phyloP scores from a whole-genome alignment of 2,888 invertebrate genomes.

The Pyrochroa serraticornis region DNA sequence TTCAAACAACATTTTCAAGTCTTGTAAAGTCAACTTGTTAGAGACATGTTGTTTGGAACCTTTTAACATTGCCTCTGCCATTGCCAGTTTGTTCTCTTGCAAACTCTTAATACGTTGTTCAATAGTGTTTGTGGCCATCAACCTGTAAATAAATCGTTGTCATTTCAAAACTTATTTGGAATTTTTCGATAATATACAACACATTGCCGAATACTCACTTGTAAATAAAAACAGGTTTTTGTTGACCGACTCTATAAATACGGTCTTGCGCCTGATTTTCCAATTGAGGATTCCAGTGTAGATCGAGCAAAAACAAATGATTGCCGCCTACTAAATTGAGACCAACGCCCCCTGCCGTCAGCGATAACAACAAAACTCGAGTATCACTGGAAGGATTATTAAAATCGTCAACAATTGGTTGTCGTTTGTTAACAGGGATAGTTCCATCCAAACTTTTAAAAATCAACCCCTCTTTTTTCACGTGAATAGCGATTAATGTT shows the following conservation, averaged over 20 bases:
- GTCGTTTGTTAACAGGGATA: slow-evolving; percentile 74
- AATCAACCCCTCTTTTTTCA: slow-evolving; percentile 61
- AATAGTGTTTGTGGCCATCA: slow-evolving; percentile 84
- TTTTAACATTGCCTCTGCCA: slow-evolving; percentile 80
- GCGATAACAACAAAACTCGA: slow-evolving; percentile 73
- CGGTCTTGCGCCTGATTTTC: slow-evolving; percentile 95
- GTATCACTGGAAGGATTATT: slow-evolving; percentile 63
- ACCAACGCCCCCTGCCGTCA: slow-evolving; percentile 92
- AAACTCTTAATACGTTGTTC: slow-evolving; percentile 83
- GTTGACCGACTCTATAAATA: slow-evolving; percentile 90
- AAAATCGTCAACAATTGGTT: slow-evolving; percentile 72
- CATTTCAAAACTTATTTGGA: too few species aligned
- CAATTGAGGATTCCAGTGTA: slow-evolving; percentile 97
- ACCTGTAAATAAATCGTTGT: slow-evolving; percentile 59
- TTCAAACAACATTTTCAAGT: slow-evolving; percentile 76
- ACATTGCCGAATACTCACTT: slow-evolving; percentile 64
- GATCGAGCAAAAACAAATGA: slow-evolving; percentile 87
- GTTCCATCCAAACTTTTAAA: slow-evolving; percentile 76
- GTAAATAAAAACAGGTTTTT: slow-evolving; percentile 79
- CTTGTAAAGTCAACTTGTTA: slow-evolving; percentile 79
- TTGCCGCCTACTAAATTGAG: slow-evolving; percentile 92
- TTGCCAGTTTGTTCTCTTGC: slow-evolving; percentile 77
- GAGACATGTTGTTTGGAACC: slow-evolving; percentile 67
- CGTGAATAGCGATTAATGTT: slow-evolving; percentile 70
- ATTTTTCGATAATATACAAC: too few species aligned